These are phyloP conservation scores for Drosophila bunnanda DNA, from an alignment of 2,888 invertebrate genomes.

Conservation along the genomic window DNA sequence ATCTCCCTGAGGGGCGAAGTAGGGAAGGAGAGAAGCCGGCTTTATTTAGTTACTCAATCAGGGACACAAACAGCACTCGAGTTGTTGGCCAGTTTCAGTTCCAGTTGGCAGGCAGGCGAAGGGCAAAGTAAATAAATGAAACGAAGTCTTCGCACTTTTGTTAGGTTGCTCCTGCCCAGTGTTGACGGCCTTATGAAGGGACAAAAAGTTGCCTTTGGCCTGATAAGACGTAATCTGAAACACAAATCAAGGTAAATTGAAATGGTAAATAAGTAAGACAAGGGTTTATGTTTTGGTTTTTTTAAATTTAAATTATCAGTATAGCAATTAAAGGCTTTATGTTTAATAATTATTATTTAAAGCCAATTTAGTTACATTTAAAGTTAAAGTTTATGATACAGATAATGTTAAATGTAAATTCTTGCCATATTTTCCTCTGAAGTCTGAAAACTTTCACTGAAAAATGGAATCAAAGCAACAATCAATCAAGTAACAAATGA, in stretches of 20 bases:
- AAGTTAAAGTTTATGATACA: neutral
- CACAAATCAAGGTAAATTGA: neutral
- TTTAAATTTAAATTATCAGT: neutral
- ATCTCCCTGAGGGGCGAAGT: neutral
- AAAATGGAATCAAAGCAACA: neutral
- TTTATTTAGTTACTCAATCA: slow-evolving; percentile 79
- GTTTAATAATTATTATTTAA: neutral
- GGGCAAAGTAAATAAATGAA: slow-evolving; percentile 71
- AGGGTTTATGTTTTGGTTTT: no score
- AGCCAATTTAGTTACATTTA: neutral
- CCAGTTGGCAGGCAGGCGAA: slow-evolving; percentile 45
- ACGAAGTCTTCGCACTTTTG: slow-evolving; percentile 68
- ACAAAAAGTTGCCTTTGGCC: slow-evolving; percentile 1
- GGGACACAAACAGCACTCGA: slow-evolving; percentile 75
- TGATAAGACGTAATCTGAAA: neutral
- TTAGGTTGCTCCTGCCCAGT: slow-evolving; percentile 30
- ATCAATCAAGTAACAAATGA: no score
- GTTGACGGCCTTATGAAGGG: slow-evolving; percentile 2
- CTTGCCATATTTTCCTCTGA: no score
- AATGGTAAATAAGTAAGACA: neutral
- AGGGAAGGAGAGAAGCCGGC: slow-evolving; percentile 21
- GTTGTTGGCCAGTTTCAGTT: slow-evolving; percentile 60
- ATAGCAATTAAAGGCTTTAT: neutral
- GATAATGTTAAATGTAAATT: neutral
- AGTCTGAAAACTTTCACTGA: neutral